Percentiles rank a stretch among this genome's conserved stretches.
phyloP scores from a whole-genome alignment of 2,888 invertebrate species.

The Synergus itoensis region DNA sequence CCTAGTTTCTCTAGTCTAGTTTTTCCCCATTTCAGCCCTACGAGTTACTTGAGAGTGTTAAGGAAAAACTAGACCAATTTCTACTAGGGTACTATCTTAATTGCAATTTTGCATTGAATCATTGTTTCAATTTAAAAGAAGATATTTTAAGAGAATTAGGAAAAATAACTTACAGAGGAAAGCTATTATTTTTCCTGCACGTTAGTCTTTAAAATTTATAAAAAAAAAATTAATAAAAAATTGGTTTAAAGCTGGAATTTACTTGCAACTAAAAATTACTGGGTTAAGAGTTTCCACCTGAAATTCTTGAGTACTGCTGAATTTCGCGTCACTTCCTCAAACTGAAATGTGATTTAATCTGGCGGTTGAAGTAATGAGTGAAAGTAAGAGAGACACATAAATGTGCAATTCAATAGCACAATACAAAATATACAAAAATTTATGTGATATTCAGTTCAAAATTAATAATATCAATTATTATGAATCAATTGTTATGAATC shows the following conservation, averaged over 20 bases:
- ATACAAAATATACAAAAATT: background rate
- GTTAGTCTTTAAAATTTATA: too few relatives aligned
- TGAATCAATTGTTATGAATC: too few relatives aligned
- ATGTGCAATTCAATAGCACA: background rate
- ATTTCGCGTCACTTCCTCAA: background rate
- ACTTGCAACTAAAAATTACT: background rate
- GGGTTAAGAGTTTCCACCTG: conserved; percentile 10
- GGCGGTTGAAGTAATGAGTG: background rate
- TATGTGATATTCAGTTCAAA: background rate
- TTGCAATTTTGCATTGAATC: background rate
- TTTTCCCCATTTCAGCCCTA: too few relatives aligned
- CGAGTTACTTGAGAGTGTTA: too few relatives aligned
- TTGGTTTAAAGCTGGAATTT: background rate
- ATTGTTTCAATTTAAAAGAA: background rate
- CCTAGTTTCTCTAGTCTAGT: too few relatives aligned
- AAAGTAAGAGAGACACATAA: background rate
- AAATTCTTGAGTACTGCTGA: background rate
- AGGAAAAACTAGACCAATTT: too few relatives aligned
- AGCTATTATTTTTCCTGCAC: too few relatives aligned
- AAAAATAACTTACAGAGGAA: too few relatives aligned
- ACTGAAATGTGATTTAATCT: background rate
- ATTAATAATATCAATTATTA: background rate
- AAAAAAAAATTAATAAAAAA: too few relatives aligned
- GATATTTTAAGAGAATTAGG: too few relatives aligned
- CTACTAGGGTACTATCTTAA: background rate